Percentiles rank a stretch among this genome's conserved stretches.
Conservation (phyloP, 2,113 vertebrate genomes). For the Lagopus muta region DNA sequence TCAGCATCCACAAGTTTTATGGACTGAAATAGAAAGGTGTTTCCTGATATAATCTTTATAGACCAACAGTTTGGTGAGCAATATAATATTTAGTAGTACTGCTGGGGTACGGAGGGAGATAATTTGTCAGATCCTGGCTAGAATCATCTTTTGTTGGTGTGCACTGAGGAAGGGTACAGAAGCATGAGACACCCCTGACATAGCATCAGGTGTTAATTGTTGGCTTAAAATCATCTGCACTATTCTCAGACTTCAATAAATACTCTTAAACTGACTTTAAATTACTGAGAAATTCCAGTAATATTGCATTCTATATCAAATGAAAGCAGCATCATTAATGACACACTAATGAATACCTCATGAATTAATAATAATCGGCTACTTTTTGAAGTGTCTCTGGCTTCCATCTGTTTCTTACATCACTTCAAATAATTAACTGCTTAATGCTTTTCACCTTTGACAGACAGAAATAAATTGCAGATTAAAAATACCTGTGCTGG, state of each 20-base stretch:
- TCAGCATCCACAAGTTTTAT: slow-evolving; percentile 55
- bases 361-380: slow-evolving; percentile 73
- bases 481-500: background rate
- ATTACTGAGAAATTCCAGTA: slow-evolving; percentile 33
- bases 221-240: background rate
- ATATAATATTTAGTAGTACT: background rate
- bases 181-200: background rate
- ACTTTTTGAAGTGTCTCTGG: slow-evolving; percentile 70
- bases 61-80: background rate
- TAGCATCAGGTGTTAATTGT: background rate
- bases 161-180: background rate
- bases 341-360: slow-evolving; percentile 65
- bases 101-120: background rate
- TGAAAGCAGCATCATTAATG: slow-evolving; percentile 57
- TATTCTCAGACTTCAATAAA: background rate
- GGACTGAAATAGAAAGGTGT: slow-evolving; percentile 41
- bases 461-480: slow-evolving; percentile 22
- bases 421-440: slow-evolving; percentile 71
- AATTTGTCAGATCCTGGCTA: background rate
- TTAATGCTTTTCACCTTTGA: slow-evolving; percentile 56
- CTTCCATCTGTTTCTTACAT: slow-evolving; percentile 63
- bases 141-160: background rate
- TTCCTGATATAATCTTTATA: slow-evolving; percentile 49
- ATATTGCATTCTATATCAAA: slow-evolving; percentile 26
- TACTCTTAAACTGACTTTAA: slow-evolving; percentile 1